Evolutionary conservation across 2,888 invertebrate genomes (phyloP), one percentile per base, ranked within the genome.

Genomic region (Hypomecis punctinalis): DNA sequence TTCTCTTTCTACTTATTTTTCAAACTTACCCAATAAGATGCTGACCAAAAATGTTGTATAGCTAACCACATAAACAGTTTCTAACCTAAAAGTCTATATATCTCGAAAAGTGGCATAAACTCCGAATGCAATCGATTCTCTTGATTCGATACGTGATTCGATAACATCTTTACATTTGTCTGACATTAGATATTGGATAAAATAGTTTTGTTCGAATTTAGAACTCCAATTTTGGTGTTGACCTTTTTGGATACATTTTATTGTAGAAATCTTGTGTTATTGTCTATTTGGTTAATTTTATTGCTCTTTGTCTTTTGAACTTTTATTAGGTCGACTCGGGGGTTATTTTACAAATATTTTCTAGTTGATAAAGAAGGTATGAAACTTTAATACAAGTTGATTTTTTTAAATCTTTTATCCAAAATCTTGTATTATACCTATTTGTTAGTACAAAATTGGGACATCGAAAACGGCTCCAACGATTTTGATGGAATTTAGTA

Each of bases 91-190:
- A 47, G 5, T 11, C 35, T 1, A 8, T 33, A 49, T 65, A 61
- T 42, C 40, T 37, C 51, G 42, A 35, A 56, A 54, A 54, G 10
- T 45, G 8, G 55, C 45, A 11, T 6, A 60, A 57, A 54, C 43
- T 46, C 52, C 56, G 48, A 43, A 53, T 45, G 43, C 35, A 65
- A 63, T 68, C 68, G 66, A 68, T 70, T 62, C 45, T 53, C 46
- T 61, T 60, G 45, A 64, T 56, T 42, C 43, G 55, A 63, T 65
- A 61, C 64, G 60, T 62, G 66, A 66, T 62, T 65, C 62, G 64
- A 70, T 70, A 66, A 64, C 63, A 69, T 67, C 68, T 65, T 49
- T 62, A 71, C 57, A 66, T 66, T 53, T 45, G 52, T 66, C 40
- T 61, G 65, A 53, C 47, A 61, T 39, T 48, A 33, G 61, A 61